These are phyloP conservation scores for Pterostichus madidus DNA, from an alignment of 2,888 invertebrate genomes.

Conservation along the genomic window DNA sequence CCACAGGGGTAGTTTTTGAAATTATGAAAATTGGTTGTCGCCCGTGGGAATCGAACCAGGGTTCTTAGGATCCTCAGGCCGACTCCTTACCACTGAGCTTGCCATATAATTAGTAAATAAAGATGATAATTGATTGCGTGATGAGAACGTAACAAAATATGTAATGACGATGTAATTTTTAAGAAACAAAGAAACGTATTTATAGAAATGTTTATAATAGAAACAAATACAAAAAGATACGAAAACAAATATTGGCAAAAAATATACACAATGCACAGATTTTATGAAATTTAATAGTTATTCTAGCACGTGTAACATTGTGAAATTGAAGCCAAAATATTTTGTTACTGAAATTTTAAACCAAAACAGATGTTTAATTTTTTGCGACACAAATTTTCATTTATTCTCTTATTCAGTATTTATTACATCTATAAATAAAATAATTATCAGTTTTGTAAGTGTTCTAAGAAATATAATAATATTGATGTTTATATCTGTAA, in stretches of 20 bases:
- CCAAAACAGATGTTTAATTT: background rate
- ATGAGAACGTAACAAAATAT: too few species aligned
- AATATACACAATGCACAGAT: background rate
- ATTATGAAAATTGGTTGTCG: too few species aligned
- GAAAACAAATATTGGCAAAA: background rate
- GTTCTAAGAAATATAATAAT: background rate
- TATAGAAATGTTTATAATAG: too few species aligned
- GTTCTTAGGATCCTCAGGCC: too few species aligned
- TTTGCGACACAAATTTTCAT: background rate
- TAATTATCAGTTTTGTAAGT: background rate
- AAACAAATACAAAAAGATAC: too few species aligned
- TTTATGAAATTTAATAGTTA: background rate
- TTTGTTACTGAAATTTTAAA: slow-evolving; percentile 31
- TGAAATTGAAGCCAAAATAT: slow-evolving; percentile 18
- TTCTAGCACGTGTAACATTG: background rate
- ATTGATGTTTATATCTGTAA: slow-evolving; percentile 1
- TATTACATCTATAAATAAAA: background rate
- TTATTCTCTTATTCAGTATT: background rate
- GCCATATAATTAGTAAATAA: too few species aligned
- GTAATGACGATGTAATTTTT: too few species aligned
- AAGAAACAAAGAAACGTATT: too few species aligned
- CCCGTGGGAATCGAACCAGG: too few species aligned
- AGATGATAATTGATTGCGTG: too few species aligned
- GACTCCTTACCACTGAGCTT: too few species aligned
- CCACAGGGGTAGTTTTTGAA: too few species aligned